Evolutionary conservation across 2,797 vertebrate genomes (phyloP).

Genomic region (Limnodromus scolopaceus): DNA sequence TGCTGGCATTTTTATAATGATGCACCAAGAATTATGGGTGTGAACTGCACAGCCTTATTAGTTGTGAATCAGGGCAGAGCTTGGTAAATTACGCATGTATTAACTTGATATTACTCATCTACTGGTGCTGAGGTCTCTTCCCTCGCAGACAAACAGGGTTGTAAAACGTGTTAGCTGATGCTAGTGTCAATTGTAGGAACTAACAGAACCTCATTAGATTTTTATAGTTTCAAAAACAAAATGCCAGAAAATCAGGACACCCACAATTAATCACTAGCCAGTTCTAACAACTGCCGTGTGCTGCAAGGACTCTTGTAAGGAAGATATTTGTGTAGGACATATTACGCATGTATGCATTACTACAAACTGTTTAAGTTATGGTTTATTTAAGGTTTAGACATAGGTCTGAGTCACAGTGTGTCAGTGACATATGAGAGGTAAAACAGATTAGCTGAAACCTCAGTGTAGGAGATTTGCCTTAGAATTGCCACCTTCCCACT

Average conservation of each 20-base stretch:
- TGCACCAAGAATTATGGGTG: not conserved
- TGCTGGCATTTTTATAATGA: conserved; percentile 10
- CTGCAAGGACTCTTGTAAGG: not conserved
- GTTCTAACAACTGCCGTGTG: not conserved
- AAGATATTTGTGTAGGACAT: not conserved
- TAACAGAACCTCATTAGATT: conserved; percentile 9
- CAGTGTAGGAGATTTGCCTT: not conserved
- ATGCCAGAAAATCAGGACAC: conserved; percentile 21
- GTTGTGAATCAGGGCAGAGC: conserved; percentile 21
- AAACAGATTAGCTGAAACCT: not conserved
- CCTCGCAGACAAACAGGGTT: conserved; percentile 4
- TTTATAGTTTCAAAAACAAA: conserved; percentile 37
- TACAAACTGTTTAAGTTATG: not conserved
- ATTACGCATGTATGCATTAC: not conserved
- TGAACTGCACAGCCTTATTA: conserved; percentile 12
- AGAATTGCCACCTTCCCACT: not conserved
- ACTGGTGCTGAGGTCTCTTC: not conserved
- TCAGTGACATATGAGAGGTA: not conserved
- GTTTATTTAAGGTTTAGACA: not conserved
- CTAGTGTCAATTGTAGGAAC: not conserved
- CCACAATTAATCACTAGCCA: not conserved
- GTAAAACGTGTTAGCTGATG: not conserved
- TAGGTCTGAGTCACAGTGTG: not conserved
- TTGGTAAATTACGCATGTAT: not conserved
- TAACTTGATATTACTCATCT: conserved; percentile 31